These are phyloP conservation scores for Meda fulgida DNA, from an alignment of 2,797 vertebrate species.

Conservation along the genomic window DNA sequence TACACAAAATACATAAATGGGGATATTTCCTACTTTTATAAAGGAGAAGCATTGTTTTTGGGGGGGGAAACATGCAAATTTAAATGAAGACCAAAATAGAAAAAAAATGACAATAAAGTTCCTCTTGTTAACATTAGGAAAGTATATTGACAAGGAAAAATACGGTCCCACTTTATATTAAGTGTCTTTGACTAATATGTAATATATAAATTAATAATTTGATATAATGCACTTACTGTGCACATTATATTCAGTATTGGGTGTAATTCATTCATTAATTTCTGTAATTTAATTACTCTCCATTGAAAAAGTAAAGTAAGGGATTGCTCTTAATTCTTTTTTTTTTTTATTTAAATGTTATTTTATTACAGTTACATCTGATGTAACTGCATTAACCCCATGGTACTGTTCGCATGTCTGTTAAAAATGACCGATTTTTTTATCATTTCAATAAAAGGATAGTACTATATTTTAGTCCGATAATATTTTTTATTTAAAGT, in stretches of 20 bases:
- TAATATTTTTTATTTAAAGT: no score
- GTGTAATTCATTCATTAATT: neutral
- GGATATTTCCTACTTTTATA: neutral
- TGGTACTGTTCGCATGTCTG: neutral
- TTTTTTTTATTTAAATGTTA: no score
- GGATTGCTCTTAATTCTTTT: no score
- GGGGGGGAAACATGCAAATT: neutral
- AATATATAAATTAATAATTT: neutral
- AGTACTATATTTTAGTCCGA: no score
- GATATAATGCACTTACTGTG: neutral
- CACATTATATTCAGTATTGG: neutral
- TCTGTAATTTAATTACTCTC: neutral
- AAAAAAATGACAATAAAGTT: neutral
- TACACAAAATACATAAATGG: neutral
- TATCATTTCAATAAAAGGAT: no score
- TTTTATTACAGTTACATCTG: neutral
- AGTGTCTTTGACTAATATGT: neutral
- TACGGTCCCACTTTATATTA: neutral
- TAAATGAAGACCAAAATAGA: neutral
- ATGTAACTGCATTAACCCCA: neutral
- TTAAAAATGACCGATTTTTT: no score
- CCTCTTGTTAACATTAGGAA: neutral
- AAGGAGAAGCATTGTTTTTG: neutral
- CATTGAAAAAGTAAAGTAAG: no score
- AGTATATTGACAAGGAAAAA: neutral